Evolutionary conservation across 2,113 vertebrate species (phyloP).

Genomic region (Neodontobutis hainanensis): DNA sequence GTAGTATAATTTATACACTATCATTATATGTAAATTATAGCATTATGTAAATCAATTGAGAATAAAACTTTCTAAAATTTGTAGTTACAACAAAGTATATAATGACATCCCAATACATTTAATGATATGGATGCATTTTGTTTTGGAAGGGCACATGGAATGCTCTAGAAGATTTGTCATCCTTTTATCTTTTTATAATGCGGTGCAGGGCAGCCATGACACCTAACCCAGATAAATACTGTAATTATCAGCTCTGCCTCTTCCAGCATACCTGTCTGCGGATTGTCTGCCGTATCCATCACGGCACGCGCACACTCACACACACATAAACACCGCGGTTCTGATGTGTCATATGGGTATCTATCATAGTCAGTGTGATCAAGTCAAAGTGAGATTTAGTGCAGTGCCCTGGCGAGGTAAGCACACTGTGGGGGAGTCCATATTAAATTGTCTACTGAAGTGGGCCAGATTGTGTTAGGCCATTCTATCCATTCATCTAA

Average conservation of each 20-base stretch:
- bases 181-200: conserved; percentile 61
- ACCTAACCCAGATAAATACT: conserved; percentile 75
- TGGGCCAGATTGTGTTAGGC: conserved; percentile 71
- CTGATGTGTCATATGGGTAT: conserved; percentile 60
- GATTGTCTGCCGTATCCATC: conserved; percentile 65
- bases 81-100: not conserved
- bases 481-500: conserved; percentile 65
- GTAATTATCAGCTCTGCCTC: conserved; percentile 67
- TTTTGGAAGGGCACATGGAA: conserved; percentile 54
- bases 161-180: conserved; percentile 49
- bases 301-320: conserved; percentile 39
- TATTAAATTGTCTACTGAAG: conserved; percentile 72
- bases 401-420: conserved; percentile 41
- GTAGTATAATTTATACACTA: no score
- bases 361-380: conserved; percentile 51
- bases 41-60: no score
- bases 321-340: conserved; percentile 22
- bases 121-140: conserved; percentile 24
- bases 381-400: conserved; percentile 74
- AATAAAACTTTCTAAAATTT: no score
- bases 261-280: conserved; percentile 64
- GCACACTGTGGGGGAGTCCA: conserved; percentile 59
- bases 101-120: conserved; percentile 27
- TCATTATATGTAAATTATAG: no score
- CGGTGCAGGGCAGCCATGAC: conserved; percentile 59